phyloP scores from a whole-genome alignment of 1,140 invertebrate genomes.

The Pachypsylla venusta region DNA sequence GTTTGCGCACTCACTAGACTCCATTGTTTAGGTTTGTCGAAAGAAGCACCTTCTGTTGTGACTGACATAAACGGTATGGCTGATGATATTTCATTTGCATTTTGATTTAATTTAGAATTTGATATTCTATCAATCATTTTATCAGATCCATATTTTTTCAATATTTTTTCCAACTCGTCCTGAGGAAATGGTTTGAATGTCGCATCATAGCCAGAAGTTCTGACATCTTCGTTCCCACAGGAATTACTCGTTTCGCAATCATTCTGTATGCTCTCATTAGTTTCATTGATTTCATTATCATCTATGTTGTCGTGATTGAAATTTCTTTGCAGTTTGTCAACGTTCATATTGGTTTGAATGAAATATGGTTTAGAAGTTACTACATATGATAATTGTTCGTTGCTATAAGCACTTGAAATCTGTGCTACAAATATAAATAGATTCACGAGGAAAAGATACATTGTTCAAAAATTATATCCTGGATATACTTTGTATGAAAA shows the following conservation, averaged over 20 bases:
- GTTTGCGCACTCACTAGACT: constrained; percentile 22
- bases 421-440: too few species aligned
- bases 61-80: neutral
- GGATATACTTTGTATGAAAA: too few species aligned
- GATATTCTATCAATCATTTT: constrained; percentile 17
- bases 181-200: constrained; percentile 26
- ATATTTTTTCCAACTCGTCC: constrained; percentile 24
- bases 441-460: too few species aligned
- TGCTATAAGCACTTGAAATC: too few species aligned
- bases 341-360: neutral
- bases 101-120: constrained; percentile 13
- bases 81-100: constrained; percentile 8
- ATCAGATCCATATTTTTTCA: constrained; percentile 21
- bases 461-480: too few species aligned
- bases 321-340: neutral
- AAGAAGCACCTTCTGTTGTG: constrained; percentile 10
- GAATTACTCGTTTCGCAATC: neutral
- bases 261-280: neutral
- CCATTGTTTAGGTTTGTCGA: constrained; percentile 29
- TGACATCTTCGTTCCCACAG: neutral
- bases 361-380: neutral
- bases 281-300: constrained; percentile 8
- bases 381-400: constrained; percentile 5
- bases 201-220: constrained; percentile 7
- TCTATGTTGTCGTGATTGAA: neutral